Conservation (phyloP, 2,888 invertebrate species). For the Coelogynopora nodosa region DNA sequence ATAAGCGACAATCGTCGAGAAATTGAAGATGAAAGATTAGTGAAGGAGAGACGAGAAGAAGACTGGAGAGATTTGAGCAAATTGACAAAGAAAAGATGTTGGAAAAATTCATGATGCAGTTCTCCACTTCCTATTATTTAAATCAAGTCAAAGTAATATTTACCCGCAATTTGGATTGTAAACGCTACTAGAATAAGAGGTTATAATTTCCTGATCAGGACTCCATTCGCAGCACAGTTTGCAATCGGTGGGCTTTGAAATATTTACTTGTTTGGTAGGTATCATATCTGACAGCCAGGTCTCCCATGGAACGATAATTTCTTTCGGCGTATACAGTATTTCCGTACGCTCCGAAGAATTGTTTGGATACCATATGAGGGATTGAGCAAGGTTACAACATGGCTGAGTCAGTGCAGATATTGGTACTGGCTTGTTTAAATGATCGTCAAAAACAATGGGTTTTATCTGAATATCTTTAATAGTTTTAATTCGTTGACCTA, state of each 20-base stretch:
- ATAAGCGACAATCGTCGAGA: too few relatives aligned
- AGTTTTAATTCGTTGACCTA: constrained; percentile 37
- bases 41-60: too few relatives aligned
- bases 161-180: too few relatives aligned
- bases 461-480: constrained; percentile 43
- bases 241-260: constrained; percentile 13
- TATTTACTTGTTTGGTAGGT: background rate
- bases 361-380: constrained; percentile 44
- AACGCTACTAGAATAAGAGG: too few relatives aligned
- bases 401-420: constrained; percentile 42
- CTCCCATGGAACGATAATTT: constrained; percentile 45
- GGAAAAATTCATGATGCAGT: too few relatives aligned
- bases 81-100: too few relatives aligned
- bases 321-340: constrained; percentile 40
- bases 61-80: too few relatives aligned
- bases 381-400: constrained; percentile 43
- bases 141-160: too few relatives aligned
- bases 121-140: too few relatives aligned
- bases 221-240: constrained; percentile 27
- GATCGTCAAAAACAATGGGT: constrained; percentile 16
- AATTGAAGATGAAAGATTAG: too few relatives aligned
- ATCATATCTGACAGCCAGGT: constrained; percentile 38
- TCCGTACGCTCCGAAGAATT: constrained; percentile 1
- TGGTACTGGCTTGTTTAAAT: constrained; percentile 25
- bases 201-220: constrained; percentile 18